Evolutionary conservation across 2,113 vertebrate species (phyloP).

Genomic region (Sitta europaea): DNA sequence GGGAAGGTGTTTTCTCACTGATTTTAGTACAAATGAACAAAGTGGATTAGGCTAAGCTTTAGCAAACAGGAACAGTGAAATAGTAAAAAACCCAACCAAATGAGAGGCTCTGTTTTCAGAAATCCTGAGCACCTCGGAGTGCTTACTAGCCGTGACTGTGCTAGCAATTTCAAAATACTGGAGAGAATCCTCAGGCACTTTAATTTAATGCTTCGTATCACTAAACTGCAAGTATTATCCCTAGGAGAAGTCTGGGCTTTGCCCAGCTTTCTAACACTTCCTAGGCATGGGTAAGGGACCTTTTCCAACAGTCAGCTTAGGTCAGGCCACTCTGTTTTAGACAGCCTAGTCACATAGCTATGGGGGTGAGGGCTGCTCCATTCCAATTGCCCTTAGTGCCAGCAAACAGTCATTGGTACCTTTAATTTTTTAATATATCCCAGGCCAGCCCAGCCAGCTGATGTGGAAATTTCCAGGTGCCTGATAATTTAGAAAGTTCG

Average conservation of each 20-base stretch:
- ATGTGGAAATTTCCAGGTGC: constrained; percentile 11
- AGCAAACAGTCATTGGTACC: background rate
- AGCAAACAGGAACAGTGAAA: background rate
- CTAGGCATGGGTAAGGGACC: background rate
- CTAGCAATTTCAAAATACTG: background rate
- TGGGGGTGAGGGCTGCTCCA: background rate
- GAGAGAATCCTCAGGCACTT: background rate
- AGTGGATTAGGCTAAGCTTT: background rate
- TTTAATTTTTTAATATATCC: background rate
- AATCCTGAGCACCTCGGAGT: background rate
- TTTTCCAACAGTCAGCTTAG: background rate
- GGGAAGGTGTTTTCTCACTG: background rate
- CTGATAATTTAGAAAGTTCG: background rate
- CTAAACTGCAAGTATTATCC: background rate
- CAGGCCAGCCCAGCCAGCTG: background rate
- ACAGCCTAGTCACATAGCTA: background rate
- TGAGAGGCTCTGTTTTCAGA: background rate
- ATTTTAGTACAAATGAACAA: background rate
- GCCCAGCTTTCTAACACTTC: background rate
- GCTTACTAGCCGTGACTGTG: background rate
- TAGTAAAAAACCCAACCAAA: background rate
- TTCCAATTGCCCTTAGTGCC: background rate
- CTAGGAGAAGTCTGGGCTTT: background rate
- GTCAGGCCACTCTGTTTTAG: background rate
- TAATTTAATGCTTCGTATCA: background rate